Evolutionary conservation across 2,113 vertebrate genomes (phyloP).

Genomic region (Tauraco erythrolophus): DNA sequence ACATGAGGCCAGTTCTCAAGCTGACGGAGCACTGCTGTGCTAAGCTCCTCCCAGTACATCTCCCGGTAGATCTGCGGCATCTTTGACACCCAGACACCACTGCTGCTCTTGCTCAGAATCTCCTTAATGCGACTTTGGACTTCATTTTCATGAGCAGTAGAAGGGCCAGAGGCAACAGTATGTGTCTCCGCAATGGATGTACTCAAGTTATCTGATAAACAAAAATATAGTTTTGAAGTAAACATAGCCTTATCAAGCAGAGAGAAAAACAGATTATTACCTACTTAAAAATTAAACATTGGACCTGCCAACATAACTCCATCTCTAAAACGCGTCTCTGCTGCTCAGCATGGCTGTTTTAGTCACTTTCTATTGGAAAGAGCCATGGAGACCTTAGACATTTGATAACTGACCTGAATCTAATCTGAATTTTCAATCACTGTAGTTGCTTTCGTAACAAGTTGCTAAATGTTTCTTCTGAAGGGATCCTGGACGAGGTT

Average conservation of each 20-base stretch:
- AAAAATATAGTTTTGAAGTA: background rate
- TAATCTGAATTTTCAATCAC: background rate
- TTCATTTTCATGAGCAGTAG: background rate
- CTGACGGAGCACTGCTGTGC: constrained; percentile 66
- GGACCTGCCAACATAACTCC: background rate
- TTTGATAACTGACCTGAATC: background rate
- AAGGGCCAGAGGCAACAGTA: background rate
- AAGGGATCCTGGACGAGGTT: background rate
- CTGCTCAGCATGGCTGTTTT: background rate
- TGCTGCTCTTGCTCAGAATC: constrained; percentile 75
- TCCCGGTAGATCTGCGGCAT: constrained; percentile 75
- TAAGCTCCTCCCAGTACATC: constrained; percentile 77
- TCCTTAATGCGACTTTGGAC: constrained; percentile 77
- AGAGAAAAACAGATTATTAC: background rate
- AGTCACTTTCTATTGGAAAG: background rate
- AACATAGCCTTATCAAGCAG: background rate
- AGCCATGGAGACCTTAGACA: background rate
- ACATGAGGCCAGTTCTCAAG: constrained; percentile 81
- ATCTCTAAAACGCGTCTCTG: background rate
- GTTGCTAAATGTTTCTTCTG: background rate
- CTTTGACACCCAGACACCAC: constrained; percentile 84
- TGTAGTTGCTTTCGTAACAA: background rate
- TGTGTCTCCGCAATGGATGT: background rate
- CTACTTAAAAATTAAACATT: background rate
- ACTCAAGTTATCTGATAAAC: constrained; percentile 37